Evolutionary conservation across 2,113 vertebrate species (phyloP), one percentile per base, ranked within the genome.

Genomic region (Machaerirhynchus nigripectus): DNA sequence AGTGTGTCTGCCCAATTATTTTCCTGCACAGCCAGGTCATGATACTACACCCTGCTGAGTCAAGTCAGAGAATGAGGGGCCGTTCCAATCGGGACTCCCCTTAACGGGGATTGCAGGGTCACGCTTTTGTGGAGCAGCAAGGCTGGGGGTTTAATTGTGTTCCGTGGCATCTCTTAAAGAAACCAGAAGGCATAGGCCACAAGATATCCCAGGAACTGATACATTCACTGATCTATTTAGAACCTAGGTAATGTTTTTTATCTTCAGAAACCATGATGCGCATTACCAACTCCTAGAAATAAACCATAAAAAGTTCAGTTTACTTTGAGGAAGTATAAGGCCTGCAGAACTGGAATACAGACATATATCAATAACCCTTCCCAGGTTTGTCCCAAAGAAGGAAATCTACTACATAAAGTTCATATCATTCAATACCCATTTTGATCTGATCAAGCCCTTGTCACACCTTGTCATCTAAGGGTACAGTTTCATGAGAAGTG

Each of bases 31-130:
- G 44, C 52, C 37, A 84, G 76, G 63, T 89, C 76, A 63, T 94
- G 94, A 70, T 95, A 87, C 40, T 84, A 33, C 55, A 74, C 49
- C 71, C 86, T 92, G 80, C 86, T 95, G 89, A 84, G 76, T 28
- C 0, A 13, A 88, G 30, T 67, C 1, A 9, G 77, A 78, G 90
- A 67, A 63, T 35, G 39, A 30, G 55, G 24, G 28, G 37, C 35
- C 1, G 0, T 76, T 91, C 64, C 69, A 81, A 26, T 5, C 60
- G 44, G 46, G 42, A 55, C 30, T 87, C 31, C 33, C 39, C 90
- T 86, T 86, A 53, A 39, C 10, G 42, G 30, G 35, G 27, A 59
- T 52, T 92, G 57, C 44, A 84, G 60, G 84, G 35, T 75, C 20
- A 18, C 35, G 26, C 50, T 84, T 87, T 68, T 86, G 75, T 84